Base-by-base conservation (phyloP, 2,888 invertebrate species). In the Ennomos erosarius region DNA sequence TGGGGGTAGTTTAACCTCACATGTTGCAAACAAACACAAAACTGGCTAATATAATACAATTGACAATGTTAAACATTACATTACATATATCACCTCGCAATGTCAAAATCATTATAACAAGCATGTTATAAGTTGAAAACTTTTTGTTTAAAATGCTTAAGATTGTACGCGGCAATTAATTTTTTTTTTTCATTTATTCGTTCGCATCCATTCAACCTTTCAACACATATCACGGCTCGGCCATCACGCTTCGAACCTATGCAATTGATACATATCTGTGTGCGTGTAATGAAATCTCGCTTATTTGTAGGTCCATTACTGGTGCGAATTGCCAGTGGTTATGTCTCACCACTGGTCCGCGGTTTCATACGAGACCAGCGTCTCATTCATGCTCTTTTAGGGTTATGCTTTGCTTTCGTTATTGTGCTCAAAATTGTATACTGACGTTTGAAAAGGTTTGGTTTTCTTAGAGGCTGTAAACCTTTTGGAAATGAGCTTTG, bases 371-470 rank as follows among this genome's bases (percentile, higher is more conserved):
- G 39, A 45, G 49, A 26, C 13, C 55, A 55, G 9, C 42, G 36
- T 44, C 40, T 38, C 44, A 53, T 46, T 59, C 50, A 45, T 38
- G 59, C 59, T 59, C 54, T 47, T 59, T 59, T 59, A 45, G 44
- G 42, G 47, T 45, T 54, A 36, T 40, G 44, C 38, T 45, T 51
- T 52, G 44, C 48, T 54, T 50, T 47, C 54, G 54, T 53, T 53
- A 44, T 57, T 42, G 37, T 46, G 8, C 9, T 36, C 13, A 5
- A 13, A 45, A 39, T 50, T 50, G 45, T 45, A 45, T 45, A 40
- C 16, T 45, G 49, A 12, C 35, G 16, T 38, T 38, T 43, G 34
- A 13, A 26, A 49, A 55, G 43, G 12, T 36, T 10, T 37, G 42
- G 10, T 11, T 38, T 48, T 34, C 38, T 53, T 49, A 33, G 26